phyloP scores from a whole-genome alignment of 2,113 vertebrate species.

The Bubo blakistoni region DNA sequence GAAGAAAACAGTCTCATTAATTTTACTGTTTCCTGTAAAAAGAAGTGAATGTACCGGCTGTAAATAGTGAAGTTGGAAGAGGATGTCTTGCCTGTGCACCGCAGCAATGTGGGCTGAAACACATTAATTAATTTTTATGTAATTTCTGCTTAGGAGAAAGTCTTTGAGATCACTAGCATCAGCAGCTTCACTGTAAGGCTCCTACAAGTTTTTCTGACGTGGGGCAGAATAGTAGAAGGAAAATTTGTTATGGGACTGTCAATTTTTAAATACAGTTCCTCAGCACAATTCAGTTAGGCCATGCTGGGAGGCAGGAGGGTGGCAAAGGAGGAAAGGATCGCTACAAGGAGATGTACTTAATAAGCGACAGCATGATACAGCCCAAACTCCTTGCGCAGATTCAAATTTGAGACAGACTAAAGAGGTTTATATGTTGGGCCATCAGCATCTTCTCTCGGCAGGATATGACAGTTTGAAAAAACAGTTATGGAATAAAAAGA shows the following conservation, averaged over 20 bases:
- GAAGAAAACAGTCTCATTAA: not conserved
- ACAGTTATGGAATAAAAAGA: conserved; percentile 38
- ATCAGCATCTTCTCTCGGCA: conserved; percentile 38
- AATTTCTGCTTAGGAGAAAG: not conserved
- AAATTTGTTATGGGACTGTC: not conserved
- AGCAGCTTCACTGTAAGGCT: not conserved
- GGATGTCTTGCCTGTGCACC: accelerated
- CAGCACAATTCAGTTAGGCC: not conserved
- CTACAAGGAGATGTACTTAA: not conserved
- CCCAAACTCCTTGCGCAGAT: not conserved
- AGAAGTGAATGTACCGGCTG: not conserved
- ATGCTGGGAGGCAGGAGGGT: not conserved
- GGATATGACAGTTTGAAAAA: conserved; percentile 42
- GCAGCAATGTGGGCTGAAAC: not conserved
- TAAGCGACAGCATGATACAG: not conserved
- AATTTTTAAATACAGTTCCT: conserved; percentile 31
- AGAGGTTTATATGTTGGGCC: not conserved
- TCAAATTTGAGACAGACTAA: not conserved
- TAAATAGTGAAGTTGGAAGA: not conserved
- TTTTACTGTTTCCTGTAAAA: not conserved
- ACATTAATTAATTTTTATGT: not conserved
- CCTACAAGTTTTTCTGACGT: not conserved
- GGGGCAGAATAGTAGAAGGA: not conserved
- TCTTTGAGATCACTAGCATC: not conserved
- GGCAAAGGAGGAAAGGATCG: not conserved